A percentile compares a stretch with the other conserved stretches of the same genome.
phyloP scores from a whole-genome alignment of 2,888 invertebrate genomes.

The Linnaemya tessellans region DNA sequence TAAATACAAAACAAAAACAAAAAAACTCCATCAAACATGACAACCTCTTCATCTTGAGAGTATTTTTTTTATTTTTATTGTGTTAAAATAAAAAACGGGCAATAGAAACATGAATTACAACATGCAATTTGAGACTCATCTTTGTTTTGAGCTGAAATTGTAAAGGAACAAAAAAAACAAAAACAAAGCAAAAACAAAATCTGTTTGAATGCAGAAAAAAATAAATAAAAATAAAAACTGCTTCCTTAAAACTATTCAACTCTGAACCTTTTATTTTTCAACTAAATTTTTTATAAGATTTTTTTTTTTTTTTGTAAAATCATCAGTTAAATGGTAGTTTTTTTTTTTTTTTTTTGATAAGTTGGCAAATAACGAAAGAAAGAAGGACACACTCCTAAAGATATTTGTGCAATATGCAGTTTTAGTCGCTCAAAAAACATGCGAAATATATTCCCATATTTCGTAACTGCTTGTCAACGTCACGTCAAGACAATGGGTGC shows the following conservation, averaged over 20 bases:
- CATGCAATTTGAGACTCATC: slow-evolving; percentile 68
- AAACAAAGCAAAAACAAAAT: no score
- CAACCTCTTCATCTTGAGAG: slow-evolving; percentile 60
- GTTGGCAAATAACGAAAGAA: background rate
- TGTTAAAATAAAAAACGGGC: slow-evolving; percentile 16
- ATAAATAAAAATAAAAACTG: no score
- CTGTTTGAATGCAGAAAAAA: slow-evolving; percentile 17
- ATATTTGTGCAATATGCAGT: no score
- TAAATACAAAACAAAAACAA: slow-evolving; percentile 32
- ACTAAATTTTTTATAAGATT: background rate
- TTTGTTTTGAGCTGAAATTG: slow-evolving; percentile 28
- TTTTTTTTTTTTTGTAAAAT: background rate
- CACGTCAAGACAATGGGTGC: no score
- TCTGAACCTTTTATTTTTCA: slow-evolving; percentile 65
- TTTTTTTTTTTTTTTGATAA: background rate
- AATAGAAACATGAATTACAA: slow-evolving; percentile 63
- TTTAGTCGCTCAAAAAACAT: no score
- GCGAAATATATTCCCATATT: no score
- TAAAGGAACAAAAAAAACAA: background rate
- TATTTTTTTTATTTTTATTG: slow-evolving; percentile 29
- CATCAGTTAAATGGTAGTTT: background rate
- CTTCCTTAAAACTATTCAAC: slow-evolving; percentile 71
- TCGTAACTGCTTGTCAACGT: no score
- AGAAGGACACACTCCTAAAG: background rate
- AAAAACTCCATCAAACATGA: slow-evolving; percentile 62